Percentiles rank a stretch among this genome's conserved stretches.
Conservation (phyloP, 1,140 invertebrate genomes). For the Portunus trituberculatus region DNA sequence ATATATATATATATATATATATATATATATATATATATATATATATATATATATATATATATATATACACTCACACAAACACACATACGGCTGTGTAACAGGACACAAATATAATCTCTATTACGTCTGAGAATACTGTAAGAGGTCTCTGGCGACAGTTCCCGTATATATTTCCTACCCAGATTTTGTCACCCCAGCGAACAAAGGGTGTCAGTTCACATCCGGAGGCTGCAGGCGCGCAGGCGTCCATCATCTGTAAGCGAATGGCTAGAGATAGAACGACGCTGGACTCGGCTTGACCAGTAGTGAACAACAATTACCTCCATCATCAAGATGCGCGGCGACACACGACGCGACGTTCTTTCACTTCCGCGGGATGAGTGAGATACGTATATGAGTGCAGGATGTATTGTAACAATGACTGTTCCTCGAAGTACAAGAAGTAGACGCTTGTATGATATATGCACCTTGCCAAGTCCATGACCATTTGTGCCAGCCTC, state of each 20-base stretch:
- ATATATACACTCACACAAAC: constrained; percentile 28
- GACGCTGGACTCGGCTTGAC: neutral
- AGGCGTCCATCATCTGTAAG: no score
- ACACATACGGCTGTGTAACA: neutral
- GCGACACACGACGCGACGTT: no score
- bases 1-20: constrained; percentile 55
- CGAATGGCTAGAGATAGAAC: neutral
- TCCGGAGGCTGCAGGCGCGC: no score
- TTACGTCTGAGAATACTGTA: neutral
- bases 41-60: constrained; percentile 59
- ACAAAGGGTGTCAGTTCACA: no score
- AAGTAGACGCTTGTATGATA: neutral
- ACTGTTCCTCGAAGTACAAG: neutral
- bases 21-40: constrained; percentile 62
- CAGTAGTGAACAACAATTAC: no score
- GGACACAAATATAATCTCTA: neutral
- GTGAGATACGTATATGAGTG: no score
- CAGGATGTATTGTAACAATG: no score
- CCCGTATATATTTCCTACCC: constrained; percentile 2
- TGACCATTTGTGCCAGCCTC: neutral
- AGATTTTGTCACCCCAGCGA: neutral
- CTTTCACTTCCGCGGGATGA: no score
- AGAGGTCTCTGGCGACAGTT: neutral
- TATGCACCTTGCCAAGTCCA: neutral
- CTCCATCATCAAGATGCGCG: no score